phyloP scores from a whole-genome alignment of 2,888 invertebrate genomes.

The Iselma pallidipennis region DNA sequence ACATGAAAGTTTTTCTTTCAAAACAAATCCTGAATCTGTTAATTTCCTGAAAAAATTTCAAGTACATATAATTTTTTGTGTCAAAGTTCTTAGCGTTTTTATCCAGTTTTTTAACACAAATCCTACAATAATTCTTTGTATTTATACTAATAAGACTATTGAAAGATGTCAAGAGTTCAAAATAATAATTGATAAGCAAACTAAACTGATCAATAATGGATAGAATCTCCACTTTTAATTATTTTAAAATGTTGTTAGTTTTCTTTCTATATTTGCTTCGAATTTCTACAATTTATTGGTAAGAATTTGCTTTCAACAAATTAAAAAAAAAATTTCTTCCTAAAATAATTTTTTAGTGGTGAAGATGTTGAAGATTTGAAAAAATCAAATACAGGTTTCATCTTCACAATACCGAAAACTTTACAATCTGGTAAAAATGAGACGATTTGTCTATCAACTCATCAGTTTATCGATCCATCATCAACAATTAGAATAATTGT shows the following conservation, averaged over 20 bases:
- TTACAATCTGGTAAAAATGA: constrained; percentile 49
- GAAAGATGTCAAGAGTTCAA: background rate
- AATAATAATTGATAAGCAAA: constrained; percentile 2
- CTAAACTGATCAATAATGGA: background rate
- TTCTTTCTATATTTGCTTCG: background rate
- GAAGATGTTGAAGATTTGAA: background rate
- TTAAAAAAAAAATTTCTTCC: background rate
- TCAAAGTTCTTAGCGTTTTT: no score
- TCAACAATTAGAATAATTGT: constrained; percentile 41
- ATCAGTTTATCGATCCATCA: constrained; percentile 32
- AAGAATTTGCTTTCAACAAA: background rate
- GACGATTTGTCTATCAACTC: constrained; percentile 49
- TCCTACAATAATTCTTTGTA: background rate
- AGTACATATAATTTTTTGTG: no score
- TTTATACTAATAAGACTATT: background rate
- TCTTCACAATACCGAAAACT: constrained; percentile 49
- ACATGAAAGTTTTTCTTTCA: background rate
- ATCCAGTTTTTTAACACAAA: no score
- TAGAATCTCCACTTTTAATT: background rate
- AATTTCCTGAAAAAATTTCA: no score
- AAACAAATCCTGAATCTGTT: background rate
- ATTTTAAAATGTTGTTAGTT: background rate
- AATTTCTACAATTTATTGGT: background rate
- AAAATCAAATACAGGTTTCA: constrained; percentile 40
- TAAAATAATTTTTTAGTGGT: background rate